These are phyloP conservation scores for Rhodophaea formosa DNA, from an alignment of 2,888 invertebrate genomes.

Conservation along the genomic window DNA sequence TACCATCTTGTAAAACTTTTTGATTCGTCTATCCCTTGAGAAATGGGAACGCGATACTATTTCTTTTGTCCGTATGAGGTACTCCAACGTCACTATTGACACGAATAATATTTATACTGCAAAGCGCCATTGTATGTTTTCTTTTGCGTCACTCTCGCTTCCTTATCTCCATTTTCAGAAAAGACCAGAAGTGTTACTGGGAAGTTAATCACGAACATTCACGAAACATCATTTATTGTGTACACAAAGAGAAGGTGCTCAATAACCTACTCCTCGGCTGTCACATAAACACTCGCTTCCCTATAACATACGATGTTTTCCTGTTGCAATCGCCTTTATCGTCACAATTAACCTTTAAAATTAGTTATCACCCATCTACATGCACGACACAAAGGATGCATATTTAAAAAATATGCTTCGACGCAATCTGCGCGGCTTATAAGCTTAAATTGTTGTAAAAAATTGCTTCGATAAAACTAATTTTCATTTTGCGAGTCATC, in stretches of 20 bases:
- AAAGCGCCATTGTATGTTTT: background rate
- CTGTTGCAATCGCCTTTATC: slow-evolving; percentile 5
- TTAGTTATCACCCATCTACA: slow-evolving; percentile 2
- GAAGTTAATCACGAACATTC: background rate
- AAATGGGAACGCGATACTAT: no score
- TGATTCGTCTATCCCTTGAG: no score
- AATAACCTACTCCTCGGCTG: background rate
- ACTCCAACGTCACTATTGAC: background rate
- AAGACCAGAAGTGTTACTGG: slow-evolving; percentile 6
- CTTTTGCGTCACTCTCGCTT: slow-evolving; percentile 1
- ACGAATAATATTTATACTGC: background rate
- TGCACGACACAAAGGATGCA: background rate
- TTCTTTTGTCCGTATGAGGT: background rate
- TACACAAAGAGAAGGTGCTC: slow-evolving; percentile 11
- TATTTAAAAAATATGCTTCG: background rate
- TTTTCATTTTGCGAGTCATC: background rate
- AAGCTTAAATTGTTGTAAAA: background rate
- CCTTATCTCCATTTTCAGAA: slow-evolving; percentile 1
- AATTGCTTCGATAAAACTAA: background rate
- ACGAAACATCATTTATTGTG: slow-evolving; percentile 3
- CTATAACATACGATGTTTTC: slow-evolving; percentile 6
- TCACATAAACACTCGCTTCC: background rate
- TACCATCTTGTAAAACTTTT: no score
- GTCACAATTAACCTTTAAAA: slow-evolving; percentile 12
- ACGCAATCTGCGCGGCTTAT: background rate